phyloP scores from a whole-genome alignment of 2,113 vertebrate genomes.

The Bubo blakistoni region DNA sequence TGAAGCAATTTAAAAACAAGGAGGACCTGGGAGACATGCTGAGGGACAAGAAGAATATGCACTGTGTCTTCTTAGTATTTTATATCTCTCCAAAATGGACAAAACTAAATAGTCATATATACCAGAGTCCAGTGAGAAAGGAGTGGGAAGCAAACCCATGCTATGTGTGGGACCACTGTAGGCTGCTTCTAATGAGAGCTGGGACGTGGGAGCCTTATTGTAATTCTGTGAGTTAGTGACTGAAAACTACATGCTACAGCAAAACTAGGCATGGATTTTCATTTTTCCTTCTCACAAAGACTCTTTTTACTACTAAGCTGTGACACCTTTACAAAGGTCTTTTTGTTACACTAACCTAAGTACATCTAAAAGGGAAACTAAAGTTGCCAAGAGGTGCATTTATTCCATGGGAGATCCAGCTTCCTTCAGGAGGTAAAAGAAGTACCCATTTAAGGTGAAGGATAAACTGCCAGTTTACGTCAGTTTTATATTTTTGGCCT shows the following conservation, averaged over 20 bases:
- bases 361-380: neutral
- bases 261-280: neutral
- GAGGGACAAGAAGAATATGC: neutral
- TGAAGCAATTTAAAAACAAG: neutral
- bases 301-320: neutral
- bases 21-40: neutral
- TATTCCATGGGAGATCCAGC: neutral
- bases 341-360: neutral
- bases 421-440: neutral
- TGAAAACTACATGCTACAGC: neutral
- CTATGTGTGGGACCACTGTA: neutral
- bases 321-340: neutral
- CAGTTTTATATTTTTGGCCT: neutral
- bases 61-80: neutral
- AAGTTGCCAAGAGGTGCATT: neutral
- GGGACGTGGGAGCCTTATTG: fast-evolving
- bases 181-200: neutral
- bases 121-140: neutral
- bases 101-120: neutral
- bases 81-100: neutral
- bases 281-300: neutral
- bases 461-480: neutral
- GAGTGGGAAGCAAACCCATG: neutral
- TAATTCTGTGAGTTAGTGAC: neutral
- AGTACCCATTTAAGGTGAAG: neutral